Percentiles rank a stretch among this genome's conserved stretches.
Conservation (phyloP, 2,888 invertebrate species). For the Ophonus ardosiacus region DNA sequence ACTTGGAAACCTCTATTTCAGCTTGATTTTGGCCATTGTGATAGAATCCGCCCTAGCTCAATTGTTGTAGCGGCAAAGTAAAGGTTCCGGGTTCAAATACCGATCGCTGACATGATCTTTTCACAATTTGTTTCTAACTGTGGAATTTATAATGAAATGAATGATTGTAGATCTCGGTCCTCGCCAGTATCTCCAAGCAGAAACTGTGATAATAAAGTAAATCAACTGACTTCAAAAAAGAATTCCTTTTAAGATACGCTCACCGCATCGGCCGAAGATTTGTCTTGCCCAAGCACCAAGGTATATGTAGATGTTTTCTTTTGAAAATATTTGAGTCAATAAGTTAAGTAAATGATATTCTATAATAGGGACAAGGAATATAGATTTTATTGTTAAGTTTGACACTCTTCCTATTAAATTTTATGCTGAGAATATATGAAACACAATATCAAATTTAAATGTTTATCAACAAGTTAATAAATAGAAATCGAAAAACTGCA, state of each 20-base stretch:
- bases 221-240: constrained; percentile 54
- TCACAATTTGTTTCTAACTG: too few relatives aligned
- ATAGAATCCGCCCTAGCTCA: too few relatives aligned
- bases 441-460: constrained; percentile 13
- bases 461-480: constrained; percentile 16
- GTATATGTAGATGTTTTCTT: constrained; percentile 41
- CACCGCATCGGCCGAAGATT: neutral
- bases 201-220: constrained; percentile 57
- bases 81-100: too few relatives aligned
- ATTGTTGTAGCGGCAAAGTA: too few relatives aligned
- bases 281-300: constrained; percentile 42
- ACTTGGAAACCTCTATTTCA: too few relatives aligned
- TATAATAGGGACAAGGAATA: constrained; percentile 16
- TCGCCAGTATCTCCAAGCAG: constrained; percentile 59
- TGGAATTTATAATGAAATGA: neutral
- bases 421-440: constrained; percentile 22
- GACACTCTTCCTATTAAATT: constrained; percentile 26
- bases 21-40: too few relatives aligned
- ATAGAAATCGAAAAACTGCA: constrained; percentile 31
- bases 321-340: constrained; percentile 34
- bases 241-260: constrained; percentile 52
- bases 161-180: constrained; percentile 47
- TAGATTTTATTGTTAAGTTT: constrained; percentile 48
- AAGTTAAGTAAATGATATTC: constrained; percentile 35
- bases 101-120: too few relatives aligned